Evolutionary conservation across 2,888 invertebrate genomes (phyloP), one percentile per base, ranked within the genome.

Genomic region (Orchesellides sinensis): DNA sequence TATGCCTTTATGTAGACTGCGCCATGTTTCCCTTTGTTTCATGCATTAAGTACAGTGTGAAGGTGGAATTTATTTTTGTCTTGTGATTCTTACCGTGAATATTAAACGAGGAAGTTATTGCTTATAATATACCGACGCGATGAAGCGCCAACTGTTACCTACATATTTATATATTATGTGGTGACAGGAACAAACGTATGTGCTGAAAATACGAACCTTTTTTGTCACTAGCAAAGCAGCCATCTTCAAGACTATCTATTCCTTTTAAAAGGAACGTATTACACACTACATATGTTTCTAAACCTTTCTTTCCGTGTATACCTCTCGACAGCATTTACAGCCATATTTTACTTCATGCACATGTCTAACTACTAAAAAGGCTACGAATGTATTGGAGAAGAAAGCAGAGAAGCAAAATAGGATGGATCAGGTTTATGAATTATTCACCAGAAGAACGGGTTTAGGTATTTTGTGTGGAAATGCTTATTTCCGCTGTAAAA

Each of bases 401-500:
- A 21, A 25, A 23, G 54, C 21, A 54, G 6, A 32, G 32, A 27
- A 61, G 61, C 32, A 27, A n/a, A n/a, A 61, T 27, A 10, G 69
- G 74, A 74, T 74, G 69, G 73, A 68, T 81, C 81, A 74, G 74
- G 68, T 73, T 81, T 79, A 79, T 79, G 79, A 79, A 79, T 79
- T 65, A 79, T 79, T 79, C 79, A 79, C 61, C 27, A 79, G 54
- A 61, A 69, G 70, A 79, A 65, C 49, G 61, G 65, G 69, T 79
- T 78, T 69, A 69, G 69, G 79, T 45, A 70, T 70, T 79, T 70
- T 61, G 70, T 79, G 79, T 70, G 79, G 79, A 79, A 84, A 84
- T 84, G 63, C 74, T 68, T 68, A 81, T 79, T 83, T 83, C 84
- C 80, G 56, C 63, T 81, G 81, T 79, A 59, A 83, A 84, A 80